phyloP scores from a whole-genome alignment of 2,888 invertebrate species.

The Reticulitermes lucifugus region DNA sequence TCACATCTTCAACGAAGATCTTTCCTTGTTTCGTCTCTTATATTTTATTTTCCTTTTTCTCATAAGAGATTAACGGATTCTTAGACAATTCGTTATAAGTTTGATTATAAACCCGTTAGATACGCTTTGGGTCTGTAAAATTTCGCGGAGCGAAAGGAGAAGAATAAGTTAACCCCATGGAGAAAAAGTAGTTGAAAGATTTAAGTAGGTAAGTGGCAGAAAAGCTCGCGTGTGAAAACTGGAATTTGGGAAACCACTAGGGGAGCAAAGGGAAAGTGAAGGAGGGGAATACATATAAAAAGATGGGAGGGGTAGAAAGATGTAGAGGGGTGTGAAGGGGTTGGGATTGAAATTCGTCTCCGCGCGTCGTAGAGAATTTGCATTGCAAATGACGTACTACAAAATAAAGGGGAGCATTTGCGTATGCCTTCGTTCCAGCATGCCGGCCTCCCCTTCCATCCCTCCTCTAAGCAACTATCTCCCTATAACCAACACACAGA shows the following conservation, averaged over 20 bases:
- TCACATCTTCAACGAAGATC: no score
- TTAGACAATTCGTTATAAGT: background rate
- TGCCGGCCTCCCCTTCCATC: background rate
- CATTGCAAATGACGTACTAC: slow-evolving; percentile 50
- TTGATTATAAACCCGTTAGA: background rate
- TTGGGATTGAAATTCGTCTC: slow-evolving; percentile 48
- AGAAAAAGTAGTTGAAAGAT: slow-evolving; percentile 43
- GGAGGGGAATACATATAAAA: slow-evolving; percentile 17
- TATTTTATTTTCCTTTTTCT: no score
- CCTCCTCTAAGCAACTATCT: slow-evolving; percentile 2
- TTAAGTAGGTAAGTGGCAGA: slow-evolving; percentile 48
- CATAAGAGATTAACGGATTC: background rate
- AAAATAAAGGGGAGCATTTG: slow-evolving; percentile 39
- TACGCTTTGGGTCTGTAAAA: slow-evolving; percentile 15
- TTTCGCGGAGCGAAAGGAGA: background rate
- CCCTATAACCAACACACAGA: slow-evolving; percentile 31
- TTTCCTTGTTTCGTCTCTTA: no score
- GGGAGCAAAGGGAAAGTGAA: background rate
- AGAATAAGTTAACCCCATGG: slow-evolving; percentile 20
- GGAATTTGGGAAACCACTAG: slow-evolving; percentile 36
- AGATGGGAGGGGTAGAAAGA: background rate
- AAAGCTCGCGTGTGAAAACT: slow-evolving; percentile 44
- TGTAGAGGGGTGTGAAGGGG: background rate
- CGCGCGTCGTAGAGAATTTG: slow-evolving; percentile 44
- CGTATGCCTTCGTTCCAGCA: slow-evolving; percentile 29